A percentile compares a stretch with the other conserved stretches of the same genome.
Conservation (phyloP, 2,888 invertebrate species). For the Hermodice carunculata region DNA sequence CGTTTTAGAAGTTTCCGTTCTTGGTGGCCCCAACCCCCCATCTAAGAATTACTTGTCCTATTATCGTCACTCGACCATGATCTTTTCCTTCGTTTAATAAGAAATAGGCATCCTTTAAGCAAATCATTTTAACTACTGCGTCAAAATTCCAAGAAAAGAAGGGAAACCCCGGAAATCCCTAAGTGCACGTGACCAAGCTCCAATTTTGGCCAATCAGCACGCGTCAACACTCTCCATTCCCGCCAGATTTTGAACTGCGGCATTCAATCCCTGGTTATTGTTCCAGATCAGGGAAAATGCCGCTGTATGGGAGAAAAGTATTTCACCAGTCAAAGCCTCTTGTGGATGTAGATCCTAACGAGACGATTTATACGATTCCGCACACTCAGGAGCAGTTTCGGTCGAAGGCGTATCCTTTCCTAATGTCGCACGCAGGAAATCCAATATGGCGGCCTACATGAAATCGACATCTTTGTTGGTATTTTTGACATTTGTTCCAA, state of each 20-base stretch:
- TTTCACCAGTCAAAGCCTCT: slow-evolving; percentile 52
- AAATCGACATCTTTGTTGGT: background rate
- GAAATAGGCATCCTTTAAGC: no score
- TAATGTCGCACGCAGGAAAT: slow-evolving; percentile 36
- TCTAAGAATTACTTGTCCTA: no score
- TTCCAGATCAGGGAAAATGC: slow-evolving; percentile 47
- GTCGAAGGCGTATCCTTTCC: slow-evolving; percentile 66
- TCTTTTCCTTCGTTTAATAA: no score
- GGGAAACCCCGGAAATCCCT: background rate
- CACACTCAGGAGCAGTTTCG: slow-evolving; percentile 66
- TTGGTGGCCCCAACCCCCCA: no score
- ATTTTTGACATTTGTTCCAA: no score
- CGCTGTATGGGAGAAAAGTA: slow-evolving; percentile 61
- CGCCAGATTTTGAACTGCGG: slow-evolving; percentile 65
- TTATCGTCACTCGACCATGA: no score
- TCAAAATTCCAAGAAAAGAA: background rate
- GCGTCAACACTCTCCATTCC: slow-evolving; percentile 41
- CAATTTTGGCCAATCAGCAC: slow-evolving; percentile 12
- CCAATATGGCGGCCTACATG: slow-evolving; percentile 63
- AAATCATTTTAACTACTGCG: no score
- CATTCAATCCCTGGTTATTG: slow-evolving; percentile 18
- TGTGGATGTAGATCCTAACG: slow-evolving; percentile 47
- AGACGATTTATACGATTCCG: slow-evolving; percentile 57
- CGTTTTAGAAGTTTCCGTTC: no score
- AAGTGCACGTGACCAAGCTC: slow-evolving; percentile 15